Base-by-base conservation (phyloP, 2,888 invertebrate genomes). In the Drosophila robusta region DNA sequence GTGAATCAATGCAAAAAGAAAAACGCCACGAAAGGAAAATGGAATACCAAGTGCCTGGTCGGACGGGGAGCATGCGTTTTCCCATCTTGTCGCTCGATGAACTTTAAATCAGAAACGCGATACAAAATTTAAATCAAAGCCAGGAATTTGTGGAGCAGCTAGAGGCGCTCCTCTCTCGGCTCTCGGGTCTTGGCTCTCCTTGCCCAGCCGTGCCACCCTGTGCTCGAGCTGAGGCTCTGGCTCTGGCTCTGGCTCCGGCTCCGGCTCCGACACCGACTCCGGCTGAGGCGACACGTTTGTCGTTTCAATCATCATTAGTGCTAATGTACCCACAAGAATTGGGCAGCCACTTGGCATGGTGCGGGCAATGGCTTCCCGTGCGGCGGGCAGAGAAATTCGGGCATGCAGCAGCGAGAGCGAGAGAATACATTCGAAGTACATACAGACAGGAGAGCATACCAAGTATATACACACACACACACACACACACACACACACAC, bases 291-390 rank as follows among this genome's bases (percentile, higher is more conserved):
- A 83, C 85, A 88, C 89, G 89, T 85, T 87, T 85, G 72, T 74
- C 92, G 91, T 92, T 92, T 92, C 92, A 92, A 92, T 92, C 92
- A 92, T 92, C 92, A 92, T 92, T 92, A 92, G 91, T 76, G 89
- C 91, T 92, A 92, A 92, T 92, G 92, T 92, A 92, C 92, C 92
- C 92, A 91, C 92, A 92, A 91, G 91, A 91, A 91, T 91, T 91
- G 91, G 88, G 90, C 83, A 83, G 77, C 76, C 69, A 70, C 75
- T 77, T 70, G 68, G 66, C 67, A 47, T 58, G 70, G 60, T 45
- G 39, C 60, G 57, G 60, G 72, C 51, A 49, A 56, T 46, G 47
- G 39, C 55, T 61, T 46, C 42, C 39, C 34, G 38, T 22, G 32
- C 46, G 41, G 32, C 16, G 41, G 44, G 34, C 44, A 58, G 52